These are phyloP conservation scores for Pavo muticus DNA, from an alignment of 2,113 vertebrate genomes.

Conservation along the genomic window DNA sequence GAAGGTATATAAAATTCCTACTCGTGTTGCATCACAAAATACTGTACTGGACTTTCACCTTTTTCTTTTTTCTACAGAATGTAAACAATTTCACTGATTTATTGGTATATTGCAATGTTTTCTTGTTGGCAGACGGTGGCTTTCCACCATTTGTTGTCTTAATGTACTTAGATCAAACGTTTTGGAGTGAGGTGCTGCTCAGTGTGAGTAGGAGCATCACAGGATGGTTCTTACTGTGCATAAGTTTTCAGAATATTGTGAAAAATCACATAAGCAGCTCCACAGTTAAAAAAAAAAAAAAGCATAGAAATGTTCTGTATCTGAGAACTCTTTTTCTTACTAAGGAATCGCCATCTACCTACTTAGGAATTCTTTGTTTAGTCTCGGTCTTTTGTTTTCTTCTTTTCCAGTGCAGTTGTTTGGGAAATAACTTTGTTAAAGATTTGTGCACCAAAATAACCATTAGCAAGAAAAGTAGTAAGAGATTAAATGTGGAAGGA, in stretches of 20 bases:
- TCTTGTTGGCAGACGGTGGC: background rate
- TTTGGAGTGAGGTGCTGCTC: background rate
- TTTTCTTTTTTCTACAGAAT: background rate
- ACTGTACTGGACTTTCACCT: background rate
- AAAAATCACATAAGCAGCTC: background rate
- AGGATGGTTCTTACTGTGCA: background rate
- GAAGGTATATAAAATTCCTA: background rate
- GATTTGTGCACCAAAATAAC: background rate
- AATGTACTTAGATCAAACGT: background rate
- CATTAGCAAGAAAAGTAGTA: background rate
- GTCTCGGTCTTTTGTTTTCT: background rate
- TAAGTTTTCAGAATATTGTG: background rate
- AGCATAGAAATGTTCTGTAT: background rate
- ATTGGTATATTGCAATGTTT: background rate
- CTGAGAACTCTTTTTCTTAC: background rate
- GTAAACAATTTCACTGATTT: background rate
- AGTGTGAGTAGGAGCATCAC: background rate
- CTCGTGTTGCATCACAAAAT: background rate
- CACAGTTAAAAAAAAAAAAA: background rate
- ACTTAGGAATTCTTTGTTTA: background rate
- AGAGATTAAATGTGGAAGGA: background rate
- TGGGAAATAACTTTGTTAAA: background rate
- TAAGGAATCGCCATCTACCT: background rate
- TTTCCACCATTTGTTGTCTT: background rate
- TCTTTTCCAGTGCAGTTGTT: background rate